A percentile compares a stretch with the other conserved stretches of the same genome.
These are phyloP conservation scores for Caenorhabditis doughertyi DNA, from an alignment of 2,888 invertebrate genomes.

Conservation along the genomic window DNA sequence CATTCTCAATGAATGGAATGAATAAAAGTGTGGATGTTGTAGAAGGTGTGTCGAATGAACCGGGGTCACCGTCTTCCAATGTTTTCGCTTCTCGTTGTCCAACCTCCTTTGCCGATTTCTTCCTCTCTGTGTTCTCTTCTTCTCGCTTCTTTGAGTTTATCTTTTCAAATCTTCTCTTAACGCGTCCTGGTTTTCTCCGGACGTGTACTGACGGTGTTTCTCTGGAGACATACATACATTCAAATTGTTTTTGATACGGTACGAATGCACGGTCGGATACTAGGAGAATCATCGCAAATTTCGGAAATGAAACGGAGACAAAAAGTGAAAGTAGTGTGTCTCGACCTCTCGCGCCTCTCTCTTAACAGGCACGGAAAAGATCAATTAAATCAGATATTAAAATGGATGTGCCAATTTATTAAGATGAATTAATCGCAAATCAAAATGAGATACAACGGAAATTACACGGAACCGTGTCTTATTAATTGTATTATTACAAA, in stretches of 20 bases:
- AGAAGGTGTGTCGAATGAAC: slow-evolving; percentile 64
- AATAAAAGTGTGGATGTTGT: slow-evolving; percentile 57
- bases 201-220: slow-evolving; percentile 24
- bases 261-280: slow-evolving; percentile 45
- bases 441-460: slow-evolving; percentile 62
- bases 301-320: slow-evolving; percentile 32
- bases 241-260: slow-evolving; percentile 59
- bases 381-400: slow-evolving; percentile 14
- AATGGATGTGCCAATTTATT: slow-evolving; percentile 42
- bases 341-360: neutral
- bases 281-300: neutral
- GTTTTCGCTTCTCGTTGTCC: slow-evolving; percentile 57
- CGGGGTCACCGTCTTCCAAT: slow-evolving; percentile 56
- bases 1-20: slow-evolving; percentile 63
- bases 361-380: slow-evolving; percentile 1
- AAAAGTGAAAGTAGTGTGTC: slow-evolving; percentile 37
- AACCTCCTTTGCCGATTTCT: slow-evolving; percentile 47
- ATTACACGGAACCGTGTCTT: slow-evolving; percentile 57
- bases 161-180: slow-evolving; percentile 56
- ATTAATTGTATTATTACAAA: slow-evolving; percentile 47
- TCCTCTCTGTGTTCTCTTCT: slow-evolving; percentile 33
- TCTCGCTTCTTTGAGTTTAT: slow-evolving; percentile 55
- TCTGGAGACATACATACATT: slow-evolving; percentile 40
- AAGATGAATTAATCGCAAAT: slow-evolving; percentile 46
- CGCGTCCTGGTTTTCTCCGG: slow-evolving; percentile 42